These are phyloP conservation scores for Crotophaga sulcirostris DNA, from an alignment of 2,113 vertebrate genomes.

Conservation along the genomic window DNA sequence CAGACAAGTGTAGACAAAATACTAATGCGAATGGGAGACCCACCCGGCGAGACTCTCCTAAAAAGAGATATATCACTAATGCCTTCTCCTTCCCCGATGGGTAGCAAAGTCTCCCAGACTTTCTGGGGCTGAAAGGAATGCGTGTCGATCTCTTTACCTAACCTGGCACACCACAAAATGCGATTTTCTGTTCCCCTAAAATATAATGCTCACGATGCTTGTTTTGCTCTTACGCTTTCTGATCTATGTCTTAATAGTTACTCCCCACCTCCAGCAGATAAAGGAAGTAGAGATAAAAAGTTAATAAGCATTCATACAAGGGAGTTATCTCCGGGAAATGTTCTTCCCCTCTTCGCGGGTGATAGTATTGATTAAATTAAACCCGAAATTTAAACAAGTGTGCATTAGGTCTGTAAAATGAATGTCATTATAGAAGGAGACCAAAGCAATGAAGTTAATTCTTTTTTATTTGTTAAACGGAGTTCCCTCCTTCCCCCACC, in stretches of 20 bases:
- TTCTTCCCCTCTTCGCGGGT: slow-evolving; percentile 51
- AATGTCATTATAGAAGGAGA: slow-evolving; percentile 83
- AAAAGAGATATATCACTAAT: slow-evolving; percentile 12
- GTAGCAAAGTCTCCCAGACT: neutral
- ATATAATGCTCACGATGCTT: neutral
- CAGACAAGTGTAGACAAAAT: slow-evolving; percentile 7
- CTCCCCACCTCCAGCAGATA: slow-evolving; percentile 52
- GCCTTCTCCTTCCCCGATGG: neutral
- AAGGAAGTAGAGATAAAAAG: slow-evolving; percentile 70
- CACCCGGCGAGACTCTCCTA: neutral
- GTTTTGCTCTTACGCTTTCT: slow-evolving; percentile 67
- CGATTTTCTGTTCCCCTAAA: slow-evolving; percentile 42
- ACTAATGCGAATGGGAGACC: neutral
- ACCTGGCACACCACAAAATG: slow-evolving; percentile 49
- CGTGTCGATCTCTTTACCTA: slow-evolving; percentile 32
- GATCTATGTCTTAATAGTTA: slow-evolving; percentile 68
- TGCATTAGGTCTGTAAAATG: slow-evolving; percentile 82
- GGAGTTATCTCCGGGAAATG: slow-evolving; percentile 21
- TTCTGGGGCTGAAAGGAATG: slow-evolving; percentile 27
- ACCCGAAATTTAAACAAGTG: slow-evolving; percentile 80
- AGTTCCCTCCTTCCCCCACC: slow-evolving; percentile 87
- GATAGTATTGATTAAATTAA: slow-evolving; percentile 78
- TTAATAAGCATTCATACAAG: slow-evolving; percentile 65
- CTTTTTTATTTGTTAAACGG: slow-evolving; percentile 89
- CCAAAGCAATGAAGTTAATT: slow-evolving; percentile 88